These are phyloP conservation scores for Phortica variegata DNA, from an alignment of 1,140 invertebrate genomes.

Conservation along the genomic window DNA sequence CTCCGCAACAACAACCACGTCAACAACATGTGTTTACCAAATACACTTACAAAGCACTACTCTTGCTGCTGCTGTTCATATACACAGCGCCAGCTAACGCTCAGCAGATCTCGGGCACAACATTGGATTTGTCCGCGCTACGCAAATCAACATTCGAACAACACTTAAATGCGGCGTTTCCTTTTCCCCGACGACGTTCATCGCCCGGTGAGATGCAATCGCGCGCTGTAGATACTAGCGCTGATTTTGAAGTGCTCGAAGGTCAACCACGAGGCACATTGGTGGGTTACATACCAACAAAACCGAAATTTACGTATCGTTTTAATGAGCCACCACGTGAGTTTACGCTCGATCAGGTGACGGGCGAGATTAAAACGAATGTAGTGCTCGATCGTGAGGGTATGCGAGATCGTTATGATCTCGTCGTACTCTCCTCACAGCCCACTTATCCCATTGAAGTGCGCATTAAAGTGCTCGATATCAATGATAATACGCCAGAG, in stretches of 20 bases:
- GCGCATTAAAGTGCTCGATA: constrained; percentile 78
- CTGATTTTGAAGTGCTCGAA: constrained; percentile 81
- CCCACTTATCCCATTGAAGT: constrained; percentile 93
- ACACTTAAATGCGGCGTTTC: constrained; percentile 32
- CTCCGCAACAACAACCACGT: too few relatives aligned
- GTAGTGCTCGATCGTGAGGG: constrained; percentile 79
- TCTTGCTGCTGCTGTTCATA: constrained; percentile 18
- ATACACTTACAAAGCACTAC: too few relatives aligned
- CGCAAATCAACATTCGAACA: constrained; percentile 44
- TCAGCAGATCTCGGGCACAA: not conserved
- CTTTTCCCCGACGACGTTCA: constrained; percentile 42
- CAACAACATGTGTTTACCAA: too few relatives aligned
- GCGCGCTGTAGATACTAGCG: constrained; percentile 79
- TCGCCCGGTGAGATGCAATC: constrained; percentile 74
- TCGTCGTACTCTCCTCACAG: constrained; percentile 87
- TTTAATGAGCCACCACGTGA: constrained; percentile 88
- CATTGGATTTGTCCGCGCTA: constrained; percentile 23
- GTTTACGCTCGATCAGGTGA: constrained; percentile 76
- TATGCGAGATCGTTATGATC: constrained; percentile 79
- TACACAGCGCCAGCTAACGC: constrained; percentile 7
- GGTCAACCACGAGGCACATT: constrained; percentile 77
- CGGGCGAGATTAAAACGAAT: constrained; percentile 80
- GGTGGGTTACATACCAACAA: constrained; percentile 82
- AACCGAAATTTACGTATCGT: constrained; percentile 83
- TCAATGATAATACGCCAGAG: constrained; percentile 87